Conservation (phyloP, 2,113 vertebrate species). For the Brachyhypopomus occidentalis region DNA sequence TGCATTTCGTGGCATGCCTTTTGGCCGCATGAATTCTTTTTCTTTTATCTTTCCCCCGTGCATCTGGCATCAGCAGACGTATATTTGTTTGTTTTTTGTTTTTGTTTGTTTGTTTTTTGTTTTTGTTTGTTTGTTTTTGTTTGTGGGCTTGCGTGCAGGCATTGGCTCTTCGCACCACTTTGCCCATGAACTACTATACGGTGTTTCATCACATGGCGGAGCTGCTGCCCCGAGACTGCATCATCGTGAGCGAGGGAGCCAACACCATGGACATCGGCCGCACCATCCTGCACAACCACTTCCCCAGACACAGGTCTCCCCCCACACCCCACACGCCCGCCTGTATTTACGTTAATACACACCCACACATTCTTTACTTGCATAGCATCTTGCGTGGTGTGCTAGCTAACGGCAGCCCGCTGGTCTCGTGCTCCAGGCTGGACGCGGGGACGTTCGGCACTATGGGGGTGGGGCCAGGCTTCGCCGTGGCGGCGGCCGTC, state of each 20-base stretch:
- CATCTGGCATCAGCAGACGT: neutral
- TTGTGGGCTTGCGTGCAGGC: constrained; percentile 61
- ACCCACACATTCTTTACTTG: too few relatives aligned
- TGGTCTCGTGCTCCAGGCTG: constrained; percentile 72
- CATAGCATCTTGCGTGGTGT: neutral
- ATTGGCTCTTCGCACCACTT: constrained; percentile 74
- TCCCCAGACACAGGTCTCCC: constrained; percentile 85
- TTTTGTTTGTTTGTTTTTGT: neutral
- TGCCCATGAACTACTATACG: constrained; percentile 96
- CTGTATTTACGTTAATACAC: too few relatives aligned
- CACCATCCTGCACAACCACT: constrained; percentile 88
- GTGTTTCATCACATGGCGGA: constrained; percentile 86
- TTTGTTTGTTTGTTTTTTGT: neutral
- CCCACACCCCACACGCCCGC: too few relatives aligned
- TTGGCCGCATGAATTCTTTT: neutral
- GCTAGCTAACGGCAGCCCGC: neutral
- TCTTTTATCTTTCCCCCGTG: too few relatives aligned
- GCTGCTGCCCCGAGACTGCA: constrained; percentile 84
- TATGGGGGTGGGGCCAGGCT: constrained; percentile 95
- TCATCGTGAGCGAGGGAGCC: constrained; percentile 94
- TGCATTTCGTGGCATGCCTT: neutral
- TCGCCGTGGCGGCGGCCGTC: constrained; percentile 89
- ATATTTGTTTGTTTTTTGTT: too few relatives aligned
- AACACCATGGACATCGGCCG: constrained; percentile 99
- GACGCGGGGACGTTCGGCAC: constrained; percentile 97